A percentile compares a stretch with the other conserved stretches of the same genome.
phyloP scores from a whole-genome alignment of 1,140 invertebrate species.

The Trypoxylus dichotomus region DNA sequence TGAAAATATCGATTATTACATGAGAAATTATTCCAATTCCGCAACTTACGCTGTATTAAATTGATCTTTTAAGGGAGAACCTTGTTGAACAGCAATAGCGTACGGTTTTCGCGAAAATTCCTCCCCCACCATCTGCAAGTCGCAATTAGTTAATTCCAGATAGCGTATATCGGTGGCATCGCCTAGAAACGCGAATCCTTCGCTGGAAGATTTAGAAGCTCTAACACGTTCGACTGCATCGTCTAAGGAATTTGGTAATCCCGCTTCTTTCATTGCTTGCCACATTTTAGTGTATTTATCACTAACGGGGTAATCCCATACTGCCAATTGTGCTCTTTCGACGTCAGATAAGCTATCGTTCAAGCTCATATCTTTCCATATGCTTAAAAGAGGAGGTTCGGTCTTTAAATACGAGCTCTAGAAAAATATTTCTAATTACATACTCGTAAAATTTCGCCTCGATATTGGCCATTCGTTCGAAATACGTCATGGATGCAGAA shows the following conservation, averaged over 20 bases:
- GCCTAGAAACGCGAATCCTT: slow-evolving; percentile 68
- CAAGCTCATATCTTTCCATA: slow-evolving; percentile 73
- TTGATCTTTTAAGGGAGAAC: slow-evolving; percentile 61
- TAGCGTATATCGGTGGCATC: slow-evolving; percentile 70
- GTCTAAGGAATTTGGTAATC: slow-evolving; percentile 58
- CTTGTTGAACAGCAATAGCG: slow-evolving; percentile 69
- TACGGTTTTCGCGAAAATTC: slow-evolving; percentile 74
- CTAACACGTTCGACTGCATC: slow-evolving; percentile 61
- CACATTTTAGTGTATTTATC: slow-evolving; percentile 74
- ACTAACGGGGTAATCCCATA: slow-evolving; percentile 75
- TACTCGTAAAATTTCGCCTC: slow-evolving; percentile 70
- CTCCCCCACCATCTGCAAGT: slow-evolving; percentile 64
- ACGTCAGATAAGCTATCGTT: slow-evolving; percentile 63
- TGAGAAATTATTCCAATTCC: not conserved
- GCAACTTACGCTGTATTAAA: slow-evolving; percentile 56
- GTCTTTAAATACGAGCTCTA: not conserved
- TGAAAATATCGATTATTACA: slow-evolving; percentile 43
- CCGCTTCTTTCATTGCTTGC: slow-evolving; percentile 62
- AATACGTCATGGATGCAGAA: slow-evolving; percentile 68
- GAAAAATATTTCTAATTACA: slow-evolving; percentile 1
- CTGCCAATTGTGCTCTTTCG: slow-evolving; percentile 65
- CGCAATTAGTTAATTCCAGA: slow-evolving; percentile 64
- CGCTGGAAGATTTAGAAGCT: slow-evolving; percentile 52
- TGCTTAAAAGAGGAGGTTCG: slow-evolving; percentile 52
- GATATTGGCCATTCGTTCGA: slow-evolving; percentile 73